Conservation (phyloP, 1,140 invertebrate species). For the Drosophila ficusphila region DNA sequence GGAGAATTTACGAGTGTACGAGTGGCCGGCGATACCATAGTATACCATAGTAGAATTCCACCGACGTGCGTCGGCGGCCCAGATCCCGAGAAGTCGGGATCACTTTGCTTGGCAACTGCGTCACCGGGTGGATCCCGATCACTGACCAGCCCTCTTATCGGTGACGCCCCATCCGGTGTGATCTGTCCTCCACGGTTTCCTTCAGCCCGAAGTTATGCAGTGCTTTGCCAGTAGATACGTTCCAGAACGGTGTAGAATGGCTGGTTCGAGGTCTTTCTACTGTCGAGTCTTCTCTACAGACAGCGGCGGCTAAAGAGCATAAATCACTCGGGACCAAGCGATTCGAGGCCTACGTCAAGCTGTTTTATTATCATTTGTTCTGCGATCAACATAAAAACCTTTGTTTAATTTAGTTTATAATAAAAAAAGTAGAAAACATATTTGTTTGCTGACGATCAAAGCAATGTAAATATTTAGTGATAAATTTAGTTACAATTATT, state of each 20-base stretch:
- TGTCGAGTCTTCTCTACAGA: background rate
- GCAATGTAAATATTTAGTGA: no score
- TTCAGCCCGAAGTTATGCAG: constrained; percentile 29
- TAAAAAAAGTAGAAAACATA: no score
- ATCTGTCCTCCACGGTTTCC: no score
- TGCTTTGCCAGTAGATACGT: no score
- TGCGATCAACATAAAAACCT: no score
- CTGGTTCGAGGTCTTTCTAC: background rate
- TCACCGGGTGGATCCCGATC: constrained; percentile 51
- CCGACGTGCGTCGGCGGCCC: constrained; percentile 27
- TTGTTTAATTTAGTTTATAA: no score
- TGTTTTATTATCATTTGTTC: background rate
- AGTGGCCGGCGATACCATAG: background rate
- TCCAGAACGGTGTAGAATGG: background rate
- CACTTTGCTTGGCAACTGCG: constrained; percentile 9
- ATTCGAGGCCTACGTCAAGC: background rate
- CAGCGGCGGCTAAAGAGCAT: background rate
- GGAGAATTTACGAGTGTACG: constrained; percentile 34
- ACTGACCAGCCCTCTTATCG: constrained; percentile 40
- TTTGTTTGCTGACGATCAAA: no score
- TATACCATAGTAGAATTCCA: constrained; percentile 54
- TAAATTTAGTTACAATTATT: no score
- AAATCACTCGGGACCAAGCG: background rate
- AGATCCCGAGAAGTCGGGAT: background rate
- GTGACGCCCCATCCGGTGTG: constrained; percentile 29